phyloP scores from a whole-genome alignment of 2,113 vertebrate genomes.

The Amblyornis subalaris region DNA sequence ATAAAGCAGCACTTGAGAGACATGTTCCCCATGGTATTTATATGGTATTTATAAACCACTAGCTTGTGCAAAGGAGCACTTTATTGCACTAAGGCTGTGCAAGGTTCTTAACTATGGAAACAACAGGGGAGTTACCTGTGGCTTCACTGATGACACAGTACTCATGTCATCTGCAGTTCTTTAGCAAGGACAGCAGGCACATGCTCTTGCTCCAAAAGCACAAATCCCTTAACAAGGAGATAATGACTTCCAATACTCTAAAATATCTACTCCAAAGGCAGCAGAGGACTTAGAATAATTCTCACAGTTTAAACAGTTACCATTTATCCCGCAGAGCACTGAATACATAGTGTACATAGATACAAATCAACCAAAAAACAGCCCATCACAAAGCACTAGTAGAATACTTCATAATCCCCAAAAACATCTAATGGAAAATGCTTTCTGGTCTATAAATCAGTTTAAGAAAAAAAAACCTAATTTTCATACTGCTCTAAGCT shows the following conservation, averaged over 20 bases:
- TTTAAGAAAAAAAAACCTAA: background rate
- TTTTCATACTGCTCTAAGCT: background rate
- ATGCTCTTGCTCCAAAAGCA: background rate
- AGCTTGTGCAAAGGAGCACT: background rate
- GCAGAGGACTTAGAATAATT: background rate
- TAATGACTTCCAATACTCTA: background rate
- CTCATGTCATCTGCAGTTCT: background rate
- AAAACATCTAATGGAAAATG: background rate
- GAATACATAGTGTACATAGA: background rate
- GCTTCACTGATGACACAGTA: background rate
- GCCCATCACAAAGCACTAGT: background rate
- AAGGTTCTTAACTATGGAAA: background rate
- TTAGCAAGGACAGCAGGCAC: background rate
- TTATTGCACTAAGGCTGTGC: background rate
- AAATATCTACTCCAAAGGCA: background rate
- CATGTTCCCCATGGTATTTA: background rate
- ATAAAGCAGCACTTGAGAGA: background rate
- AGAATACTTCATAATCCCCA: background rate
- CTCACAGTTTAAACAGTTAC: background rate
- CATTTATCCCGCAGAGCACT: background rate
- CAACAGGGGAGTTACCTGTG: background rate
- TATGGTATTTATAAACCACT: background rate
- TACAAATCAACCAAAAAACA: background rate
- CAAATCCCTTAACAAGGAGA: background rate
- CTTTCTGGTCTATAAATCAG: background rate